Evolutionary conservation across 2,113 vertebrate genomes (phyloP), one percentile per base, ranked within the genome.

Genomic region (Trogon surrucura): DNA sequence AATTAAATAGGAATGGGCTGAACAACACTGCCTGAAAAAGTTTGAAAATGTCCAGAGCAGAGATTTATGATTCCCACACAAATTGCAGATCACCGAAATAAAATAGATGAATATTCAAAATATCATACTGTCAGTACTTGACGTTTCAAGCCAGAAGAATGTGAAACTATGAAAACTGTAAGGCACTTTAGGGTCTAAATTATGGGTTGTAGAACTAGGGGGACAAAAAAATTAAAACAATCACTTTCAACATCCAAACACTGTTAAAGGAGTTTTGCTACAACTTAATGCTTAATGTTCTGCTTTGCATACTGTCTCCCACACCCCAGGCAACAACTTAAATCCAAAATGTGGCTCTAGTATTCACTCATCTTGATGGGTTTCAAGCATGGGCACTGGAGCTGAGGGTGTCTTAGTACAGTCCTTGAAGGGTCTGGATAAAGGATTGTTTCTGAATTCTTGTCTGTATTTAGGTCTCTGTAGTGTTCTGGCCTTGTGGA

Each of bases 1-100:
- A 67, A 70, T 62, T 92, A 64, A 44, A 50, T n/a, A 85, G 16
- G 21, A 50, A 47, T 58, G 9, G 32, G 30, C 29, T 91, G 73
- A 82, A 7, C 29, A 85, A 38, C 6, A 16, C 9, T 89, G 26
- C 25, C 75, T 92, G 62, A 74, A 89, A 85, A 89, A 56, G 7
- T 91, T 32, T 92, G 26, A 66, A 74, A 90, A 80, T 75, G 21
- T 48, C 10, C 13, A 71, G 16, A 87, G 32, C 16, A 73, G 29
- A 87, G 47, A 91, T 91, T 91, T 95, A 48, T 60, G 34, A 79
- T 47, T 90, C 67, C 8, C 38, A 41, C 14, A 47, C 10, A 84
- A n/a, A 58, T 34, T 65, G 36, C 25, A 88, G 34, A 92, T 88
- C 53, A 90, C 22, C 64, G 71, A 95, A 95, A 82, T 79, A 92